phyloP scores from a whole-genome alignment of 2,888 invertebrate species.

The Agelastica alni region DNA sequence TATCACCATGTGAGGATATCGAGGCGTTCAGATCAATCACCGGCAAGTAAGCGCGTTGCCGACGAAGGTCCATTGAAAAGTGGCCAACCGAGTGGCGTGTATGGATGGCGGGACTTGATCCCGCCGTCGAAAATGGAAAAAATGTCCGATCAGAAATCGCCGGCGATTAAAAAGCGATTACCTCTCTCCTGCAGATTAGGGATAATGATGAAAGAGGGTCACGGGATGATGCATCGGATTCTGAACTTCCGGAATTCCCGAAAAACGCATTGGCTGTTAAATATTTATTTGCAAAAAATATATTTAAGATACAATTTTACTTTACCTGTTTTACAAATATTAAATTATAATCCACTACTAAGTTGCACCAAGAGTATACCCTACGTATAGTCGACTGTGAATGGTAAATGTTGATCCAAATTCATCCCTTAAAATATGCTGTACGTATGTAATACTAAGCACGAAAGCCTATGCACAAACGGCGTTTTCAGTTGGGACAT shows the following conservation, averaged over 20 bases:
- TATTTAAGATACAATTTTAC: too few species aligned
- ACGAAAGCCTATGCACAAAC: too few species aligned
- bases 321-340: too few species aligned
- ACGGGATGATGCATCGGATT: not conserved
- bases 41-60: constrained; percentile 31
- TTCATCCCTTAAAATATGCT: too few species aligned
- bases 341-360: too few species aligned
- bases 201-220: not conserved
- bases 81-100: constrained; percentile 51
- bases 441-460: too few species aligned
- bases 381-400: too few species aligned
- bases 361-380: too few species aligned
- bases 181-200: constrained; percentile 7
- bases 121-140: constrained; percentile 17
- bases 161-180: constrained; percentile 30
- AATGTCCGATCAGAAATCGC: constrained; percentile 11
- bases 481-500: too few species aligned
- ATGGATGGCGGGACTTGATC: constrained; percentile 25
- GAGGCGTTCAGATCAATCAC: constrained; percentile 47
- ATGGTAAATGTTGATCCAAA: too few species aligned
- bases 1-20: constrained; percentile 4
- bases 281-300: too few species aligned
- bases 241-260: not conserved
- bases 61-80: constrained; percentile 47
- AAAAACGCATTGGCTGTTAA: too few species aligned